A percentile compares a stretch with the other conserved stretches of the same genome.
These are phyloP conservation scores for Pterostichus niger DNA, from an alignment of 2,888 invertebrate species.

Conservation along the genomic window DNA sequence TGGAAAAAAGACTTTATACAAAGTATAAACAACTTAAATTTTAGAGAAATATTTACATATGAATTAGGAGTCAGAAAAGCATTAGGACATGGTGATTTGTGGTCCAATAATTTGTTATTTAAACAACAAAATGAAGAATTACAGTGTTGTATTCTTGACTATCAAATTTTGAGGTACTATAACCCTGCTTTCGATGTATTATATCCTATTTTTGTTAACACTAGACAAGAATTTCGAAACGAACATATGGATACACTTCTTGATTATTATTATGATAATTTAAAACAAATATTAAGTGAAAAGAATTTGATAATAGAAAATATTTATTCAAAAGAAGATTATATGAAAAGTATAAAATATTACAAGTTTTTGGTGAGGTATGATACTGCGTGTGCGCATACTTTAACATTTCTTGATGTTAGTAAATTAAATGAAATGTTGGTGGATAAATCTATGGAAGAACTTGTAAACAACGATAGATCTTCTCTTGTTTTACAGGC, in stretches of 20 bases:
- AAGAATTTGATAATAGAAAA: not conserved
- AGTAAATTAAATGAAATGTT: slow-evolving; percentile 20
- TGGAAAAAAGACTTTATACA: slow-evolving; percentile 7
- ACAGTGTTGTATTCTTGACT: slow-evolving; percentile 72
- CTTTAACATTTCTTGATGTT: slow-evolving; percentile 37
- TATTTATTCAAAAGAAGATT: slow-evolving; percentile 15
- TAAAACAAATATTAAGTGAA: slow-evolving; percentile 67
- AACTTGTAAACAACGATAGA: not conserved
- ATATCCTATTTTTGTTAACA: slow-evolving; percentile 72
- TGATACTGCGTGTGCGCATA: slow-evolving; percentile 15
- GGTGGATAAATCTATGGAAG: slow-evolving; percentile 1
- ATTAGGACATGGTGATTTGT: slow-evolving; percentile 55
- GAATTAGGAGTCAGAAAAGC: not conserved
- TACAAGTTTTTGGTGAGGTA: slow-evolving; percentile 26
- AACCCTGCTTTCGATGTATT: slow-evolving; percentile 72
- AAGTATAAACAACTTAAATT: not conserved
- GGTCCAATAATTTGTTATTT: slow-evolving; percentile 60
- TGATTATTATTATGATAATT: slow-evolving; percentile 71
- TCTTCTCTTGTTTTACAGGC: slow-evolving; percentile 14
- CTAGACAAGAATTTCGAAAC: slow-evolving; percentile 71
- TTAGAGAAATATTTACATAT: not conserved
- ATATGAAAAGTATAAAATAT: slow-evolving; percentile 72
- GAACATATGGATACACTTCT: slow-evolving; percentile 70
- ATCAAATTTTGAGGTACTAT: slow-evolving; percentile 72
- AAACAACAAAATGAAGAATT: not conserved